phyloP scores from a whole-genome alignment of 2,888 invertebrate genomes.

The Ypsolopha sequella region DNA sequence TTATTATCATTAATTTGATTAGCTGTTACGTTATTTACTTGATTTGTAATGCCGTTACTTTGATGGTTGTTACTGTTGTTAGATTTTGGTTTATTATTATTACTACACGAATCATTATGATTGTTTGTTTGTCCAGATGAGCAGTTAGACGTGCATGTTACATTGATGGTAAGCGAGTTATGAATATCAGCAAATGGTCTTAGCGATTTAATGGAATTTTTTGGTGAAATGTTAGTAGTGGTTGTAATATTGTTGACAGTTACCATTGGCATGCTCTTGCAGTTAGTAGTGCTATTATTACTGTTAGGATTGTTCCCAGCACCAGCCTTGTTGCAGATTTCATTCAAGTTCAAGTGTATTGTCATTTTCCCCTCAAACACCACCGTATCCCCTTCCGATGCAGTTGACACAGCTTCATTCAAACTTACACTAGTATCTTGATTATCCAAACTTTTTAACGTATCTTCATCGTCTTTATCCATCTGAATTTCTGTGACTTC shows the following conservation, averaged over 20 bases:
- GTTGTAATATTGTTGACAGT: conserved; percentile 69
- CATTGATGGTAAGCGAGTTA: conserved; percentile 35
- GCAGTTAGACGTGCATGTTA: conserved; percentile 37
- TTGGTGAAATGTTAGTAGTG: conserved; percentile 66
- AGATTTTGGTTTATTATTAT: conserved; percentile 14
- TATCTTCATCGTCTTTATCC: conserved; percentile 66
- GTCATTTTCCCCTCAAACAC: conserved; percentile 69
- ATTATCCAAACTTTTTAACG: conserved; percentile 63
- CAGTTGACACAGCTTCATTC: conserved; percentile 55
- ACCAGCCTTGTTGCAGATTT: conserved; percentile 62
- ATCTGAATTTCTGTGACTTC: conserved; percentile 62
- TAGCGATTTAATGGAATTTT: conserved; percentile 63
- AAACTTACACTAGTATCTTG: conserved; percentile 70
- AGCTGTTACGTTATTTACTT: conserved; percentile 12
- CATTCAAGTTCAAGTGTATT: conserved; percentile 65
- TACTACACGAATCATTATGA: conserved; percentile 24
- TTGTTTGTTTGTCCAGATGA: conserved; percentile 27
- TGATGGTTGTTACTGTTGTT: not conserved
- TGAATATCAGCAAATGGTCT: conserved; percentile 31
- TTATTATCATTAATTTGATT: conserved; percentile 17
- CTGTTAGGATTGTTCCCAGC: conserved; percentile 43
- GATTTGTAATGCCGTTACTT: conserved; percentile 17
- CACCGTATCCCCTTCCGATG: conserved; percentile 62
- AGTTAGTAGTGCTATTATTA: conserved; percentile 48
- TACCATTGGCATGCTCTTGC: conserved; percentile 67